Conservation (phyloP, 1,140 invertebrate species). For the Drosophila oshimai region DNA sequence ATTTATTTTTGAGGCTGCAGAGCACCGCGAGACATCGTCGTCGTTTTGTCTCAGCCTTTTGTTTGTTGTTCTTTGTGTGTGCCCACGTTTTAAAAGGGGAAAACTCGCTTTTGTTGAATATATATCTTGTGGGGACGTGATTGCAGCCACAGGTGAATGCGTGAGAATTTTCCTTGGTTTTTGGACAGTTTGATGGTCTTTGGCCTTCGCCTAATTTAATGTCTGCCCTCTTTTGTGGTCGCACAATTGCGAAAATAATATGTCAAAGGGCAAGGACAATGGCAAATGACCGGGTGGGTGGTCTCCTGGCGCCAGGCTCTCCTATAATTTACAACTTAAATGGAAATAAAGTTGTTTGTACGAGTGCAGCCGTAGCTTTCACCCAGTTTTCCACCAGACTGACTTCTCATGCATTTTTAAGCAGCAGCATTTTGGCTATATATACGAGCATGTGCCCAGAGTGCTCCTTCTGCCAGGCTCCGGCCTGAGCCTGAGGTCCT, state of each 20-base stretch:
- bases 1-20: constrained; percentile 24
- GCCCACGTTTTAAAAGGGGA: constrained; percentile 28
- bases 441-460: constrained; percentile 45
- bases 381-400: constrained; percentile 61
- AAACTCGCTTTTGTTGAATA: constrained; percentile 41
- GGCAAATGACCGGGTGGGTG: constrained; percentile 31
- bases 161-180: constrained; percentile 62
- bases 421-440: constrained; percentile 44
- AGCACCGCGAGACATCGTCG: constrained; percentile 33
- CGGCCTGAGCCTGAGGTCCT: neutral
- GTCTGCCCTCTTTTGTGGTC: constrained; percentile 35
- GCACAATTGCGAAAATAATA: constrained; percentile 60
- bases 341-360: constrained; percentile 52
- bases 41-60: constrained; percentile 51
- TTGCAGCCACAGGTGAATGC: constrained; percentile 72
- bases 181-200: constrained; percentile 16
- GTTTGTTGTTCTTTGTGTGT: constrained; percentile 45
- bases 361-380: constrained; percentile 37
- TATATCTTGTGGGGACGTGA: constrained; percentile 30
- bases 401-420: constrained; percentile 73
- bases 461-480: constrained; percentile 1
- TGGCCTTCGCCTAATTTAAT: constrained; percentile 36
- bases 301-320: constrained; percentile 56
- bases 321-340: constrained; percentile 58
- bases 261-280: constrained; percentile 17